phyloP scores from a whole-genome alignment of 2,113 vertebrate genomes.

The Calyptommatus sinebrachiatus region DNA sequence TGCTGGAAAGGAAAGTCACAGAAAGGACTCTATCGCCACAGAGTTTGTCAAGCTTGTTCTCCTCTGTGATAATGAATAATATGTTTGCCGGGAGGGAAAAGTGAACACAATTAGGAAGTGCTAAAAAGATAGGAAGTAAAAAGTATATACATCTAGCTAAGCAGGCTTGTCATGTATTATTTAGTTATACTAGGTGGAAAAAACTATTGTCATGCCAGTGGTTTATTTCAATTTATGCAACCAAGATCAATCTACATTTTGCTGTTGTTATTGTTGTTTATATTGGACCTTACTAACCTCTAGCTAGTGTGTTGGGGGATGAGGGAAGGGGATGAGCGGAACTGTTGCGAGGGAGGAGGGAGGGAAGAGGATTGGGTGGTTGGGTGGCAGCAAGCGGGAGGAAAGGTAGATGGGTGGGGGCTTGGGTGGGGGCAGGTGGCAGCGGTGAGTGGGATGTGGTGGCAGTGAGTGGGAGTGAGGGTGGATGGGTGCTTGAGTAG shows the following conservation, averaged over 20 bases:
- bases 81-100: background rate
- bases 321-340: too few relatives aligned
- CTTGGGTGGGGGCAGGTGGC: too few relatives aligned
- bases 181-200: background rate
- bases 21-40: background rate
- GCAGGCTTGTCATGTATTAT: background rate
- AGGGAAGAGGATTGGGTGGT: too few relatives aligned
- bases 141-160: background rate
- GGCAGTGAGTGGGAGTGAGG: too few relatives aligned
- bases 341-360: too few relatives aligned
- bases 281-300: background rate
- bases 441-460: too few relatives aligned
- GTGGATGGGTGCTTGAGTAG: too few relatives aligned
- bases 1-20: background rate
- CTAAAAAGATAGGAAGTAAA: slow-evolving; percentile 17
- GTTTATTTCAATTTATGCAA: background rate
- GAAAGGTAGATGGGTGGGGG: too few relatives aligned
- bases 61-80: background rate
- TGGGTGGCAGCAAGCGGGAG: too few relatives aligned
- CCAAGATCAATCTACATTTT: too few relatives aligned
- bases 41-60: background rate
- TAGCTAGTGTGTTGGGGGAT: background rate
- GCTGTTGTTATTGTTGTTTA: background rate
- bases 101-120: background rate
- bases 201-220: background rate